These are phyloP conservation scores for Coptotermes formosanus DNA, from an alignment of 1,140 invertebrate genomes.

Conservation along the genomic window DNA sequence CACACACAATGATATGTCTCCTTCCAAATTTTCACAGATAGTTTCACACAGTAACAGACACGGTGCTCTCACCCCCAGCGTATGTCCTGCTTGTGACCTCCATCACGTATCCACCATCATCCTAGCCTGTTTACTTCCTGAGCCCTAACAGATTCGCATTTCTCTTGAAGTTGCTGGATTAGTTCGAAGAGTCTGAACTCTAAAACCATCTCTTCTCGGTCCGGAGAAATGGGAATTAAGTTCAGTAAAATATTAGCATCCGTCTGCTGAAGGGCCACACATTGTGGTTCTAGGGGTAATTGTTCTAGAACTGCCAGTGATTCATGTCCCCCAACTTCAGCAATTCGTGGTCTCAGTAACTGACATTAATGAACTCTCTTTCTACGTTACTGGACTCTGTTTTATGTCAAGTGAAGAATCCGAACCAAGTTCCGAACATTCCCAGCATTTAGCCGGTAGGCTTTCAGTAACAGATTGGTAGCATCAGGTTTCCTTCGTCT, in stretches of 20 bases:
- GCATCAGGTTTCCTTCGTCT: background rate
- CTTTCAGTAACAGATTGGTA: background rate
- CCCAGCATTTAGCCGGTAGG: background rate
- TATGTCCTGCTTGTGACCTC: too few relatives aligned
- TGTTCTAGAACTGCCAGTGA: background rate
- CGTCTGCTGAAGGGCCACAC: background rate
- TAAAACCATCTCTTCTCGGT: background rate
- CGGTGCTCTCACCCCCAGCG: too few relatives aligned
- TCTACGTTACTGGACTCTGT: background rate
- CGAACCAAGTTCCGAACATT: background rate
- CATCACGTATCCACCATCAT: too few relatives aligned
- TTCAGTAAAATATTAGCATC: background rate
- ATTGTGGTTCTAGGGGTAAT: background rate
- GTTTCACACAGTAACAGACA: too few relatives aligned
- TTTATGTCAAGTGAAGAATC: background rate
- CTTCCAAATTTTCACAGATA: too few relatives aligned
- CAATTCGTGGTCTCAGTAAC: background rate
- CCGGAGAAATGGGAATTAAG: background rate
- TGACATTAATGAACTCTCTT: conserved; percentile 7
- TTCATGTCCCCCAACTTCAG: background rate
- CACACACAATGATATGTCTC: too few relatives aligned
- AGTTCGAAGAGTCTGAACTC: background rate
- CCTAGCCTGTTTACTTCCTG: too few relatives aligned
- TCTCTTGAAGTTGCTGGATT: background rate
- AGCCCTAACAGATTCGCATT: too few relatives aligned